A percentile compares a stretch with the other conserved stretches of the same genome.
These are phyloP conservation scores for Berghia stephanieae DNA, from an alignment of 1,140 invertebrate species.

Conservation along the genomic window DNA sequence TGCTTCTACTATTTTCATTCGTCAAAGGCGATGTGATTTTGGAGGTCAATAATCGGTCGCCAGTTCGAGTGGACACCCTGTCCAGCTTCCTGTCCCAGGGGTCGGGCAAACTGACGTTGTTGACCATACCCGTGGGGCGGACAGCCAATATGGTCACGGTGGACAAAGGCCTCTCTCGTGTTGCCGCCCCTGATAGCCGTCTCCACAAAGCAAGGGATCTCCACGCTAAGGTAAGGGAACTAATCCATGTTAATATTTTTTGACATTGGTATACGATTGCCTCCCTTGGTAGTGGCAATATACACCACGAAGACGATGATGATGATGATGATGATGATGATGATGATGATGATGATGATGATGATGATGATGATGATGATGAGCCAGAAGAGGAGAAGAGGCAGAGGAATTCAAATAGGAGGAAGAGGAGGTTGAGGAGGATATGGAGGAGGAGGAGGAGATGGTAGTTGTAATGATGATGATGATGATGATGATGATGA, in stretches of 20 bases:
- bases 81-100: conserved; percentile 43
- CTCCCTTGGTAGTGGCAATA: neutral
- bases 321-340: neutral
- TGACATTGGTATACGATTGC: neutral
- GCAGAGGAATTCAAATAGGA: neutral
- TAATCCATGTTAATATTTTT: neutral
- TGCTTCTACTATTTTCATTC: no score
- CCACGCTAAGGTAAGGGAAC: conserved; percentile 53
- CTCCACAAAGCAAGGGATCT: conserved; percentile 54
- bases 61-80: conserved; percentile 41
- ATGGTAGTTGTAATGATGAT: no score
- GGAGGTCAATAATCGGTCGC: conserved; percentile 50
- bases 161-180: conserved; percentile 32
- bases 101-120: conserved; percentile 44
- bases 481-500: no score
- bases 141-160: conserved; percentile 35
- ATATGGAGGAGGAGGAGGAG: no score
- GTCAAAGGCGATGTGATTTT: conserved; percentile 61
- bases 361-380: neutral
- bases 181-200: conserved; percentile 30
- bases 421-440: no score
- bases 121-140: conserved; percentile 52
- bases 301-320: neutral
- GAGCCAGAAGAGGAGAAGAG: neutral
- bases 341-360: neutral